Conservation (phyloP, 2,113 vertebrate genomes). For the Shinisaurus crocodilurus region DNA sequence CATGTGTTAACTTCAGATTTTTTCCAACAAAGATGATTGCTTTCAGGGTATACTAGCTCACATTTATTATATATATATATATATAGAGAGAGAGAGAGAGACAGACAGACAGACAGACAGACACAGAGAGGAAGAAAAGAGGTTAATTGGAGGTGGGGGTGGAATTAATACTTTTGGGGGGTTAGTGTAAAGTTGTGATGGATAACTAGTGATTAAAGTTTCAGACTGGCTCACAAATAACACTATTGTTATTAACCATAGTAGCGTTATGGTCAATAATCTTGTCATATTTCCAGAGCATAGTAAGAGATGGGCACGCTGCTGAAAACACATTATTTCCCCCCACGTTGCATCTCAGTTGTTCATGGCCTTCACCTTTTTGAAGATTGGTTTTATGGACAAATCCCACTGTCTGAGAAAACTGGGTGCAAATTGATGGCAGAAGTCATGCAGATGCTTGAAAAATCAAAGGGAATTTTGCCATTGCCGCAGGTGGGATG, state of each 20-base stretch:
- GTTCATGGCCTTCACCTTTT: background rate
- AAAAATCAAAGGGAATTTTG: background rate
- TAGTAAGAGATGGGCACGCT: background rate
- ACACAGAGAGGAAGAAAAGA: background rate
- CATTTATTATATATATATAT: too few relatives aligned
- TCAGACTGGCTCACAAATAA: background rate
- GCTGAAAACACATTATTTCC: background rate
- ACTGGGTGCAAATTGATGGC: conserved; percentile 1
- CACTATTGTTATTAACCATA: background rate
- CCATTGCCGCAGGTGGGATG: background rate
- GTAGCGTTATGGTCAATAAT: background rate
- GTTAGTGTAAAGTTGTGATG: conserved; percentile 1
- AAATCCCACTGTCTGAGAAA: background rate
- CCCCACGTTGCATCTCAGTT: background rate
- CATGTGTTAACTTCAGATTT: conserved; percentile 36
- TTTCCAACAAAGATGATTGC: conserved; percentile 59
- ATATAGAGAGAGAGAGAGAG: too few relatives aligned
- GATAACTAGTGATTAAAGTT: background rate
- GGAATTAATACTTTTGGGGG: too few relatives aligned
- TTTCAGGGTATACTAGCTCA: conserved; percentile 47
- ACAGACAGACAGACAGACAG: conserved; percentile 21
- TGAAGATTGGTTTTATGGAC: background rate
- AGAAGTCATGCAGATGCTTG: background rate
- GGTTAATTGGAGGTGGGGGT: background rate
- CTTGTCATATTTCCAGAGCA: background rate